phyloP scores from a whole-genome alignment of 1,140 invertebrate genomes.

The Camponotus floridanus region DNA sequence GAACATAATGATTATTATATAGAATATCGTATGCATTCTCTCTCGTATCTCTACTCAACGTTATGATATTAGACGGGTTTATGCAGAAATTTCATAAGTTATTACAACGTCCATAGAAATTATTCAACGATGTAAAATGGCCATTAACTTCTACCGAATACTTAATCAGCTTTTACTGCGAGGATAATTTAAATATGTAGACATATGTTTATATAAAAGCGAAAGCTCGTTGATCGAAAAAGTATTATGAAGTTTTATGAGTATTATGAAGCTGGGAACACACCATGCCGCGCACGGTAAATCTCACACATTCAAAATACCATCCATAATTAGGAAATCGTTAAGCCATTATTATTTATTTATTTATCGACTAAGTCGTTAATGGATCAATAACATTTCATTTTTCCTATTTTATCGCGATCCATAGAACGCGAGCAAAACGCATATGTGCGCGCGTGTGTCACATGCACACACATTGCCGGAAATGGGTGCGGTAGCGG shows the following conservation, averaged over 20 bases:
- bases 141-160: constrained; percentile 32
- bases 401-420: constrained; percentile 60
- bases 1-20: constrained; percentile 3
- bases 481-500: constrained; percentile 70
- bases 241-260: constrained; percentile 3
- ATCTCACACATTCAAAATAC: constrained; percentile 9
- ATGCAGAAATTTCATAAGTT: constrained; percentile 25
- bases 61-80: constrained; percentile 14
- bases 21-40: constrained; percentile 17
- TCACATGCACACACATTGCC: constrained; percentile 41
- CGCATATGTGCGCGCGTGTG: constrained; percentile 35
- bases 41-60: not conserved
- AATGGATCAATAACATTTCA: constrained; percentile 61
- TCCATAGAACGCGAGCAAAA: constrained; percentile 30
- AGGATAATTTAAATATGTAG: constrained; percentile 27
- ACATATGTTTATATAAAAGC: not conserved
- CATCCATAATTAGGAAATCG: constrained; percentile 53
- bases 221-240: constrained; percentile 10
- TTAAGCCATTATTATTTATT: constrained; percentile 61
- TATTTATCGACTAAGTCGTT: constrained; percentile 59
- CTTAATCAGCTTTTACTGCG: not conserved
- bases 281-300: not conserved
- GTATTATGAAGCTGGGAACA: constrained; percentile 25
- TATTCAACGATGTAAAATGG: constrained; percentile 16
- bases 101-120: constrained; percentile 9